Evolutionary conservation across 30 jellyfish, hydroid and myxozoan species (phyloP).

Genomic region (Turritopsis dohrnii): DNA sequence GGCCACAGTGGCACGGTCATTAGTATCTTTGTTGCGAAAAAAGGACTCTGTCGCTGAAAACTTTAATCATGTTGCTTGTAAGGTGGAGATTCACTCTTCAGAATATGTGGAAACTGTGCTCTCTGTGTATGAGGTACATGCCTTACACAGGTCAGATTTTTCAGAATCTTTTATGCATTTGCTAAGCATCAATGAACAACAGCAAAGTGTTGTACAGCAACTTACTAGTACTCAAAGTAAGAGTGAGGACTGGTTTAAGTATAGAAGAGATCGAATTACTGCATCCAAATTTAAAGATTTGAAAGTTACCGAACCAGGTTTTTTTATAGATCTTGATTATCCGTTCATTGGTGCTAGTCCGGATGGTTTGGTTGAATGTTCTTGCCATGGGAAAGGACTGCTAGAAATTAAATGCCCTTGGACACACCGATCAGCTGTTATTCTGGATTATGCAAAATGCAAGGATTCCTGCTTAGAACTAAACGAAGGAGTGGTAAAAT

Average conservation of each 20-base stretch:
- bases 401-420: not conserved
- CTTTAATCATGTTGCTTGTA: too few species aligned
- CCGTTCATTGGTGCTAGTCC: too few species aligned
- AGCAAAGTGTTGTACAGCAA: not conserved
- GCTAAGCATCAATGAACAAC: not conserved
- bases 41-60: too few species aligned
- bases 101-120: too few species aligned
- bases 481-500: not conserved
- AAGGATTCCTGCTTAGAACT: not conserved
- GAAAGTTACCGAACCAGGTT: not conserved
- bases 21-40: too few species aligned
- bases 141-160: too few species aligned
- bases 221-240: not conserved
- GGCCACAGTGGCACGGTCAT: too few species aligned
- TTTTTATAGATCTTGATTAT: too few species aligned
- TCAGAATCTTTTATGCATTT: too few species aligned
- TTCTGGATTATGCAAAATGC: not conserved
- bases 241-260: not conserved
- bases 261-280: not conserved
- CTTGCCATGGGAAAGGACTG: not conserved
- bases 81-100: too few species aligned
- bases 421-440: not conserved
- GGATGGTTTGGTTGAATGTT: too few species aligned
- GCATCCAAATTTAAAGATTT: conserved; percentile 3
- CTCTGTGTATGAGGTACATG: too few species aligned